A percentile compares a stretch with the other conserved stretches of the same genome.
These are phyloP conservation scores for Rhinatrema bivittatum DNA, from an alignment of 2,797 vertebrate genomes.

Conservation along the genomic window DNA sequence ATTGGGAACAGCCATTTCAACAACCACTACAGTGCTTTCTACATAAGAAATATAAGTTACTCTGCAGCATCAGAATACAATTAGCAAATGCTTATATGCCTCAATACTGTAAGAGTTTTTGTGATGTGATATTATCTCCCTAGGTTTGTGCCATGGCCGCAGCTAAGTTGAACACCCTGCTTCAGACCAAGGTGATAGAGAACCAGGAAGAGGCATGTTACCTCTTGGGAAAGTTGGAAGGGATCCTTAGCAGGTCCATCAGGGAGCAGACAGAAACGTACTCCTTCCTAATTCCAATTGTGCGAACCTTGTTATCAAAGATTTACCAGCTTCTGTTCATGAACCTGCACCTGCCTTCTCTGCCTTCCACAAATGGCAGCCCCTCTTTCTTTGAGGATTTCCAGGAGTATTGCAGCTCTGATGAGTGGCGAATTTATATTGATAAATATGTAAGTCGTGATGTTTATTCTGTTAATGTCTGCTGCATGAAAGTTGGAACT, in stretches of 20 bases:
- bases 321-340: constrained; percentile 92
- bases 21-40: too few relatives aligned
- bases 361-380: constrained; percentile 88
- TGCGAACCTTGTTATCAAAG: constrained; percentile 88
- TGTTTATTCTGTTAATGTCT: too few relatives aligned
- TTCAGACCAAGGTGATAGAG: constrained; percentile 87
- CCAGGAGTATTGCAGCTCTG: constrained; percentile 82
- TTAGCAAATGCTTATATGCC: too few relatives aligned
- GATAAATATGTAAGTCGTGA: constrained; percentile 96
- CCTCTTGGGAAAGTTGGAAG: constrained; percentile 83
- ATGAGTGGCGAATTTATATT: constrained; percentile 92
- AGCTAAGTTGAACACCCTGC: constrained; percentile 88
- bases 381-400: constrained; percentile 97
- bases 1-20: too few relatives aligned
- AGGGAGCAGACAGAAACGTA: constrained; percentile 78
- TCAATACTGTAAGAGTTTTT: too few relatives aligned
- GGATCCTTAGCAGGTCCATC: constrained; percentile 78
- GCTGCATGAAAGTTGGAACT: background rate
- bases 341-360: constrained; percentile 86
- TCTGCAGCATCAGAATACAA: too few relatives aligned
- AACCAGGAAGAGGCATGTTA: constrained; percentile 92
- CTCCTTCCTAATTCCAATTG: constrained; percentile 84
- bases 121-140: background rate
- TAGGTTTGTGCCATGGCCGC: constrained; percentile 92
- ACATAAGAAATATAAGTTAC: too few relatives aligned